Evolutionary conservation across 2,888 invertebrate species (phyloP).

Genomic region (Sarcophaga caerulescens): DNA sequence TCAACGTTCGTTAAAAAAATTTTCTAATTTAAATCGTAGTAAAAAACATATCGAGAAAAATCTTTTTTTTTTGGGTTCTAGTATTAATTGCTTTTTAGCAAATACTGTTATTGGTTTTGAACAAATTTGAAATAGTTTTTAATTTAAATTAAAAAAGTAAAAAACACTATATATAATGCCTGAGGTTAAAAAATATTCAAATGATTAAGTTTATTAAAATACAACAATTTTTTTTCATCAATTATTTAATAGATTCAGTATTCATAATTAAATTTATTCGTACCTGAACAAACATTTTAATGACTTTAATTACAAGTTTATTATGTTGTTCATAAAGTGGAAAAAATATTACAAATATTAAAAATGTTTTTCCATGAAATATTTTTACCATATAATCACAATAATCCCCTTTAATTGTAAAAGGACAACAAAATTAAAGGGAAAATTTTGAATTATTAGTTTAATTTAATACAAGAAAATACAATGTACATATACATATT

Average conservation of each 20-base stretch:
- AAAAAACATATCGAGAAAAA: background rate
- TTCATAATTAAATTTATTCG: too few relatives aligned
- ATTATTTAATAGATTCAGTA: too few relatives aligned
- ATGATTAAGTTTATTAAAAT: too few relatives aligned
- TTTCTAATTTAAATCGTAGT: background rate
- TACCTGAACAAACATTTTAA: too few relatives aligned
- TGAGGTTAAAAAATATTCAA: too few relatives aligned
- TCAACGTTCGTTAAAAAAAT: background rate
- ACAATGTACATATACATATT: background rate
- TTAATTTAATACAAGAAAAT: conserved; percentile 4
- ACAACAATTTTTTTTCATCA: too few relatives aligned
- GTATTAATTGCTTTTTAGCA: too few relatives aligned
- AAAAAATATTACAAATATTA: background rate
- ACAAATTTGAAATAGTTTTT: too few relatives aligned
- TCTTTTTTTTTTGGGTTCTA: too few relatives aligned
- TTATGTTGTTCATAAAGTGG: conserved; percentile 21
- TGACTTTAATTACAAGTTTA: conserved; percentile 4
- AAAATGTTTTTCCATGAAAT: background rate
- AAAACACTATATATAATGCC: too few relatives aligned
- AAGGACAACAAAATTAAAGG: background rate
- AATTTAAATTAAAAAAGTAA: too few relatives aligned
- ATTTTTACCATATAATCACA: background rate
- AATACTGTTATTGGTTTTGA: too few relatives aligned
- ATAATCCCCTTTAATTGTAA: background rate
- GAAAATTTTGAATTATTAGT: background rate